Conservation (phyloP, 2,797 vertebrate species). For the Tadarida brasiliensis region DNA sequence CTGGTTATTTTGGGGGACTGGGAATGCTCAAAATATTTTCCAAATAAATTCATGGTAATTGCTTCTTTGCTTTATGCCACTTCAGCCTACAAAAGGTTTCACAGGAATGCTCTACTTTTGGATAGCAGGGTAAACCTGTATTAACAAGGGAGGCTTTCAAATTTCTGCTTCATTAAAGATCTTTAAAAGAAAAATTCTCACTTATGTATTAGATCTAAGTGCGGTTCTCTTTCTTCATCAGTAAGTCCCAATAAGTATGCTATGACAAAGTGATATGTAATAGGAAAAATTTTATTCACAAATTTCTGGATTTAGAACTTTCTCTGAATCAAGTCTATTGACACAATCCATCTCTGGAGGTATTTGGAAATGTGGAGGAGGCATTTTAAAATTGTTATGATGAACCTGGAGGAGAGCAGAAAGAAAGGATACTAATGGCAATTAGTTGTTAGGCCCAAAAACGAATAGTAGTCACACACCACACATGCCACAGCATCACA, state of each 20-base stretch:
- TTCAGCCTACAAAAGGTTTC: neutral
- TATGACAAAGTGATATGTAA: neutral
- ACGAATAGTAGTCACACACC: neutral
- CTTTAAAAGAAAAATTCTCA: conserved; percentile 33
- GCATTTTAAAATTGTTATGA: neutral
- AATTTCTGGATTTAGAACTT: conserved; percentile 26
- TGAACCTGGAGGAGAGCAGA: neutral
- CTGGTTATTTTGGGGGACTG: neutral
- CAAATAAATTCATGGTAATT: neutral
- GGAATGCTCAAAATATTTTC: neutral
- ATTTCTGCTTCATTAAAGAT: conserved; percentile 45
- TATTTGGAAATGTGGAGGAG: neutral
- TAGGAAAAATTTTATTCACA: neutral
- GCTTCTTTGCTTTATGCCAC: neutral
- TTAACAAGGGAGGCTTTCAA: neutral
- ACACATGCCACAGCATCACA: neutral
- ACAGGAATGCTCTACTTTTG: neutral
- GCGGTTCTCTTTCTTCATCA: conserved; percentile 24
- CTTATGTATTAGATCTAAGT: neutral
- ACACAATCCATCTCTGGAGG: neutral
- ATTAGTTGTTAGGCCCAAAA: neutral
- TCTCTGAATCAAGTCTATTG: conserved; percentile 21
- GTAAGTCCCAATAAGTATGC: neutral
- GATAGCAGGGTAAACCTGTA: neutral
- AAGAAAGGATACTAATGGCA: neutral